These are phyloP conservation scores for Vanessa tameamea DNA, from an alignment of 1,140 invertebrate genomes.

Conservation along the genomic window DNA sequence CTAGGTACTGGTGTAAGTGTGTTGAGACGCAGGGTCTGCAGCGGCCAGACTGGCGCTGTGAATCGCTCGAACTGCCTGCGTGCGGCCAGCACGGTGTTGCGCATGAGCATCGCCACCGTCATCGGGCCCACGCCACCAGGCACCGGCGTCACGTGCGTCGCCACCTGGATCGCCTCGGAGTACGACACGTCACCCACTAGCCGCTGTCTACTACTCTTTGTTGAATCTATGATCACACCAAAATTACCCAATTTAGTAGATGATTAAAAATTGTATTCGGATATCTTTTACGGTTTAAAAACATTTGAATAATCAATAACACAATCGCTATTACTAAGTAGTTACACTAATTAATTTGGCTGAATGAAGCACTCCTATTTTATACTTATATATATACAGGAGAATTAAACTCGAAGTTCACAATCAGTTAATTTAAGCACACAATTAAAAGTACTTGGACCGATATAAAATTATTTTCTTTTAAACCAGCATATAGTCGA, in stretches of 20 bases:
- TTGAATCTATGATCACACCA: conserved; percentile 83
- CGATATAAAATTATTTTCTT: too few relatives aligned
- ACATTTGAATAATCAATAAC: too few relatives aligned
- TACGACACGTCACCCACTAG: conserved; percentile 98
- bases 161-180: conserved; percentile 88
- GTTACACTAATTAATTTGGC: too few relatives aligned
- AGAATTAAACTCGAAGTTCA: too few relatives aligned
- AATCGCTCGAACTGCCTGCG: conserved; percentile 82
- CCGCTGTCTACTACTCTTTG: conserved; percentile 90
- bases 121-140: conserved; percentile 99
- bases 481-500: too few relatives aligned
- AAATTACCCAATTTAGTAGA: neutral
- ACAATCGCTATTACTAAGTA: too few relatives aligned
- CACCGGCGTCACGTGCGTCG: conserved; percentile 96
- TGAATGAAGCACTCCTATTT: too few relatives aligned
- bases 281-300: neutral
- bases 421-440: too few relatives aligned
- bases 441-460: too few relatives aligned
- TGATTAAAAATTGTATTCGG: neutral
- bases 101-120: conserved; percentile 99
- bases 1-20: conserved; percentile 86
- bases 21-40: conserved; percentile 83
- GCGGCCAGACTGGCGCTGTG: conserved; percentile 83
- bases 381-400: too few relatives aligned
- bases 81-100: conserved; percentile 95